Conservation (phyloP, 2,113 vertebrate genomes). For the Aegotheles bennettii region DNA sequence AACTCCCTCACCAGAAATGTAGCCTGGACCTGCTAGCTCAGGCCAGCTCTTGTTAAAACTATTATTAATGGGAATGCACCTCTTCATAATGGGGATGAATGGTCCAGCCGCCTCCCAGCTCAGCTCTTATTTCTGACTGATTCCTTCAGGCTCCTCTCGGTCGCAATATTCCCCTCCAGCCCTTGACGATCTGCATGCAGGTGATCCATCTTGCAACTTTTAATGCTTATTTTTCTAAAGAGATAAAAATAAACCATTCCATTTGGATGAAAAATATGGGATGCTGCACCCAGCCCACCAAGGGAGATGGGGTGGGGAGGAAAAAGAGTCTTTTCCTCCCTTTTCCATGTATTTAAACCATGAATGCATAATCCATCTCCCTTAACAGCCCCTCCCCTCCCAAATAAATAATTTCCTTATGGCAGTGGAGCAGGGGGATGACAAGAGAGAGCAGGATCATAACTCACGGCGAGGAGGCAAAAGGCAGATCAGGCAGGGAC, state of each 20-base stretch:
- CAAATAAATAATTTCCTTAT: not conserved
- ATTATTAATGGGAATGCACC: conserved; percentile 41
- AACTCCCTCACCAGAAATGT: not conserved
- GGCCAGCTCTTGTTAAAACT: conserved; percentile 28
- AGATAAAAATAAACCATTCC: conserved; percentile 7
- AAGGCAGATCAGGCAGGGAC: not conserved
- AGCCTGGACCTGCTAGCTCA: not conserved
- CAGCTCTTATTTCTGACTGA: not conserved
- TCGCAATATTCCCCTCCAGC: not conserved
- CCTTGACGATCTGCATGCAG: not conserved
- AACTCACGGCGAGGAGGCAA: not conserved
- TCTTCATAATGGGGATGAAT: conserved; percentile 47
- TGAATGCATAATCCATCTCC: not conserved
- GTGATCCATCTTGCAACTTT: conserved; percentile 20
- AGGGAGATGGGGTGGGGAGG: not conserved
- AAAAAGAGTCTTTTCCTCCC: not conserved
- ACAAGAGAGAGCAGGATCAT: not conserved
- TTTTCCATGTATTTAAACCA: not conserved
- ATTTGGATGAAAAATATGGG: not conserved
- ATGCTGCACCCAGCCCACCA: not conserved
- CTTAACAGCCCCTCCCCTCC: not conserved
- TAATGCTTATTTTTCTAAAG: not conserved
- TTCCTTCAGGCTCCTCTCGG: not conserved
- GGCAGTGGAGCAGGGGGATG: not conserved
- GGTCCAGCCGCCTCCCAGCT: not conserved